Base-by-base conservation (phyloP, 2,888 invertebrate genomes). In the Carcina quercana region DNA sequence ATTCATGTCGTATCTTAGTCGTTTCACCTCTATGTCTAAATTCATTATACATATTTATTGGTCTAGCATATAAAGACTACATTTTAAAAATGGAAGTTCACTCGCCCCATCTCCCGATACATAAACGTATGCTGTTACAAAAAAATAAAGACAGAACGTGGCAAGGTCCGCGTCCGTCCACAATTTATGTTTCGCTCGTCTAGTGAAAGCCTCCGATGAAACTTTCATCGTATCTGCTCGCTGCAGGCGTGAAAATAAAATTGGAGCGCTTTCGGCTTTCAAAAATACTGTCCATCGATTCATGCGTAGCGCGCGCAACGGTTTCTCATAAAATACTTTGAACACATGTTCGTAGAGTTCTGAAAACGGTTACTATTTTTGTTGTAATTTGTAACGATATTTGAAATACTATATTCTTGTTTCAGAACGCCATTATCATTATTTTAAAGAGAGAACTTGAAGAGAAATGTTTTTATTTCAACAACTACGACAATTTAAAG, bases 221-320 rank as follows among this genome's bases (percentile, higher is more conserved):
- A 79, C 55, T 78, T 78, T 73, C 69, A 76, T 63, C 73, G 72
- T 79, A 80, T 79, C 79, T 68, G 57, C 52, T 59, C 62, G 63
- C 58, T 79, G 72, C 80, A 80, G 78, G 71, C 75, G 75, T 72
- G 72, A 65, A 79, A 78, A 78, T 79, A 79, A 76, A 79, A 74
- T 66, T 62, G 62, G 56, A 57, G 47, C 53, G 33, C 30, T 43
- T 43, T 39, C 30, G 34, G 43, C 39, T 37, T 36, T 39, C 34
- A 37, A 39, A 40, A 43, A 36, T 35, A 35, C 19, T 31, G 24
- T 30, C 19, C 28, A 35, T 40, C 37, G 37, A 35, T n/a, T n/a
- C n/a, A n/a, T n/a, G n/a, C n/a, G n/a, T n/a, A n/a, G n/a, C n/a
- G n/a, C n/a, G n/a, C n/a, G n/a, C n/a, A n/a, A n/a, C n/a, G n/a